A percentile compares a stretch with the other conserved stretches of the same genome.
phyloP scores from a whole-genome alignment of 2,797 vertebrate species.

The Eremophila alpestris region DNA sequence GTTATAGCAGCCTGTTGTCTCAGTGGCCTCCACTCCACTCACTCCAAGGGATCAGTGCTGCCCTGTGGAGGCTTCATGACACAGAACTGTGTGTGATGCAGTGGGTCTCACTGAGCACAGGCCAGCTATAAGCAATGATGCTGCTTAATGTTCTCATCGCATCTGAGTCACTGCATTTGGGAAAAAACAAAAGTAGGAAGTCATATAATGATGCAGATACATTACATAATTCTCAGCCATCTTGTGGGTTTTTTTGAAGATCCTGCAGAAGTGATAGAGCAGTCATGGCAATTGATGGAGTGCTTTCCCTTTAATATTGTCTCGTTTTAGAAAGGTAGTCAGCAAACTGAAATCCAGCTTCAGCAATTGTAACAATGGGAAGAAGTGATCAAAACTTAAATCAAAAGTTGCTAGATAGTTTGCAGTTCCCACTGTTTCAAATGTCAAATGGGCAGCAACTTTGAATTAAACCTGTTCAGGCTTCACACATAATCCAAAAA shows the following conservation, averaged over 20 bases:
- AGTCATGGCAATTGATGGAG: background rate
- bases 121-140: background rate
- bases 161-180: background rate
- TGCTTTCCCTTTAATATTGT: background rate
- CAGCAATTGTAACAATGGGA: background rate
- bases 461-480: background rate
- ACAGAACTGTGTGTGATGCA: background rate
- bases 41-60: background rate
- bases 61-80: background rate
- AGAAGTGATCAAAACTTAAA: background rate
- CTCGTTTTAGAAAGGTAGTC: background rate
- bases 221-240: background rate
- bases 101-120: fast-evolving
- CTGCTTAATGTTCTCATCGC: background rate
- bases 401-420: background rate
- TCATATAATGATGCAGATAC: background rate
- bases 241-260: background rate
- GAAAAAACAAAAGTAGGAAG: background rate
- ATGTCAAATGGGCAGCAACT: background rate
- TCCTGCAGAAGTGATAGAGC: background rate
- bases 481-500: background rate
- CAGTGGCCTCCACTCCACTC: background rate
- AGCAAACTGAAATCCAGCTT: background rate
- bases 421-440: background rate
- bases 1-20: background rate